Evolutionary conservation across 2,113 vertebrate genomes (phyloP).

Genomic region (Chaetodon trifascialis): DNA sequence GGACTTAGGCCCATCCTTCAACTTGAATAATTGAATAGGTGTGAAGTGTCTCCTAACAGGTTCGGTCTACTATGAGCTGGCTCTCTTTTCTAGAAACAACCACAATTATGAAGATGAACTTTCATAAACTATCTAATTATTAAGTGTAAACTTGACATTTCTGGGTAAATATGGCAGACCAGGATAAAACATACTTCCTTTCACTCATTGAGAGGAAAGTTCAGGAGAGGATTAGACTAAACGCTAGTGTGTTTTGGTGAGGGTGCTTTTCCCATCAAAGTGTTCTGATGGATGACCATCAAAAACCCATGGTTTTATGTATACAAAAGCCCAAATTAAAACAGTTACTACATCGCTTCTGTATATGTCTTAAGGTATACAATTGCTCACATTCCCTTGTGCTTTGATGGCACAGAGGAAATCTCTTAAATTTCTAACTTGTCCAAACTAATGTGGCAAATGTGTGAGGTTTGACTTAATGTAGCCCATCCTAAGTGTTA

Average conservation of each 20-base stretch:
- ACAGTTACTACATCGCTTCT: not conserved
- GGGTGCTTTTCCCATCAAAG: too few species aligned
- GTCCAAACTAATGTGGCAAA: too few species aligned
- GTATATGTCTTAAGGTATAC: not conserved
- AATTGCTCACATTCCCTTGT: not conserved
- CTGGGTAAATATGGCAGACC: not conserved
- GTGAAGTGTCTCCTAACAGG: not conserved
- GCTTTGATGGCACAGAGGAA: not conserved
- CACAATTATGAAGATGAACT: not conserved
- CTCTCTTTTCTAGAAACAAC: not conserved
- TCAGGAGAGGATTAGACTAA: not conserved
- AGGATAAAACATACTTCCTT: not conserved
- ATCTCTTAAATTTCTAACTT: not conserved
- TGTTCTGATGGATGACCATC: not conserved
- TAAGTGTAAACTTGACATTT: not conserved
- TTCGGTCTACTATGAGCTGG: not conserved
- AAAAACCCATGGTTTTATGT: too few species aligned
- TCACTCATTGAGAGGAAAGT: not conserved
- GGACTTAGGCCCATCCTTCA: not conserved
- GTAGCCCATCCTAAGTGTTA: too few species aligned
- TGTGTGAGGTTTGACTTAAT: not conserved
- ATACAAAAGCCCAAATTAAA: too few species aligned
- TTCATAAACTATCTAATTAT: not conserved
- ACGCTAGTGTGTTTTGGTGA: not conserved
- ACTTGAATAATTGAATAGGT: conserved; percentile 26